Evolutionary conservation across 2,797 vertebrate genomes (phyloP).

Genomic region (Sciaenops ocellatus): DNA sequence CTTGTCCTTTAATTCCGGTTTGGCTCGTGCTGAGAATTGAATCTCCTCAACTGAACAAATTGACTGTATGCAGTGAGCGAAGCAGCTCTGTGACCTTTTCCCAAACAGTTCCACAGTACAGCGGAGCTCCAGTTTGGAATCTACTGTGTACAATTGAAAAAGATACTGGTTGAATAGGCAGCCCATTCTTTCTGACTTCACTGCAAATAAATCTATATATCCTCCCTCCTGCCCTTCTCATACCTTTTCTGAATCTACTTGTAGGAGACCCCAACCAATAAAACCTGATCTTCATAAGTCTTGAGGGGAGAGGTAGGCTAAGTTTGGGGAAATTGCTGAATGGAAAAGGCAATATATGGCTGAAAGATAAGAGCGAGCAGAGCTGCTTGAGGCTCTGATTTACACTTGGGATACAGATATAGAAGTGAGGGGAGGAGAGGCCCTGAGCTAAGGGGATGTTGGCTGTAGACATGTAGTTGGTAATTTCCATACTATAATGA

Average conservation of each 20-base stretch:
- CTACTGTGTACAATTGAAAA: slow-evolving; percentile 68
- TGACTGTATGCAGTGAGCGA: slow-evolving; percentile 60
- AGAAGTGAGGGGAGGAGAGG: slow-evolving; percentile 16
- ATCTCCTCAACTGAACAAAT: slow-evolving; percentile 72
- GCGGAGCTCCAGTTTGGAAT: slow-evolving; percentile 53
- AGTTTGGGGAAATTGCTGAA: slow-evolving; percentile 79
- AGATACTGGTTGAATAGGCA: slow-evolving; percentile 70
- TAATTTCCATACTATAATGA: slow-evolving; percentile 53
- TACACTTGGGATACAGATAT: slow-evolving; percentile 61
- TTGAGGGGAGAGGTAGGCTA: slow-evolving; percentile 65
- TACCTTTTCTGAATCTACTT: slow-evolving; percentile 65
- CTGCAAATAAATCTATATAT: slow-evolving; percentile 68
- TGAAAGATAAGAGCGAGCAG: slow-evolving; percentile 73
- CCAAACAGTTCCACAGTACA: slow-evolving; percentile 60
- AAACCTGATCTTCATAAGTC: slow-evolving; percentile 77
- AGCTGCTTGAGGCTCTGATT: slow-evolving; percentile 76
- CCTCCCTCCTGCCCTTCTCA: slow-evolving; percentile 53
- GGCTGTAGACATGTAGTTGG: slow-evolving; percentile 34
- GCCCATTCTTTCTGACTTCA: slow-evolving; percentile 51
- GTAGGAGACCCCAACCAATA: slow-evolving; percentile 71
- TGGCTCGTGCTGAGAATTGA: slow-evolving; percentile 49
- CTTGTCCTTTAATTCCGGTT: slow-evolving; percentile 56
- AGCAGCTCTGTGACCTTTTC: slow-evolving; percentile 69
- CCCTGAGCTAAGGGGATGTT: slow-evolving; percentile 46
- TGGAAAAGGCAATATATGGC: slow-evolving; percentile 79